These are phyloP conservation scores for Polietes domitor DNA, from an alignment of 2,888 invertebrate species.

Conservation along the genomic window DNA sequence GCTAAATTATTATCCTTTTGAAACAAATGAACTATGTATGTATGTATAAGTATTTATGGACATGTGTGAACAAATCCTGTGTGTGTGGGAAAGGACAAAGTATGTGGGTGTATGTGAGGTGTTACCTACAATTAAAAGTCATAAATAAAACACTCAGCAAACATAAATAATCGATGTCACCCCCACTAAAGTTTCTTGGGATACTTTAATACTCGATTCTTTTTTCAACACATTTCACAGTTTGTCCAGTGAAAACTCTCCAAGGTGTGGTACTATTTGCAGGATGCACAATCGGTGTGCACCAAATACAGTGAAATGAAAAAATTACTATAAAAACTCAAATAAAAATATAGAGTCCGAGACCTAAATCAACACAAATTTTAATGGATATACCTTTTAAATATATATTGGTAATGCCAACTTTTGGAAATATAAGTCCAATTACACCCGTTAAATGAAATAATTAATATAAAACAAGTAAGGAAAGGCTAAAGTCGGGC, in stretches of 20 bases:
- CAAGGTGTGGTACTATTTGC: not conserved
- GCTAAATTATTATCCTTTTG: not conserved
- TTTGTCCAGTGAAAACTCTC: not conserved
- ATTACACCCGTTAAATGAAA: too few species aligned
- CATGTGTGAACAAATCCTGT: not conserved
- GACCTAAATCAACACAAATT: too few species aligned
- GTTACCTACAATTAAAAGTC: conserved; percentile 59
- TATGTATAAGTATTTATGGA: too few species aligned
- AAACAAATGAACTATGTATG: not conserved
- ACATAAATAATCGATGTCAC: conserved; percentile 46
- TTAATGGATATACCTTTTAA: too few species aligned
- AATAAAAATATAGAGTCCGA: too few species aligned
- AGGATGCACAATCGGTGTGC: not conserved
- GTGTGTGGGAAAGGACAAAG: not conserved
- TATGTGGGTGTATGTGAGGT: not conserved
- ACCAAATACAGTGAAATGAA: conserved; percentile 26
- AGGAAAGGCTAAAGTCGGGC: too few species aligned
- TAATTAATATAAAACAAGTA: too few species aligned
- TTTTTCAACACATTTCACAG: conserved; percentile 4
- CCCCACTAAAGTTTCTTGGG: not conserved
- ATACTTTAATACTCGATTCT: not conserved
- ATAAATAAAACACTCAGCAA: conserved; percentile 57
- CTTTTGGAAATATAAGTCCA: too few species aligned
- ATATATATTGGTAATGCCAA: too few species aligned
- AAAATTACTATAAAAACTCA: too few species aligned